Evolutionary conservation across 2,797 vertebrate genomes (phyloP).

Genomic region (Rhinella marina): DNA sequence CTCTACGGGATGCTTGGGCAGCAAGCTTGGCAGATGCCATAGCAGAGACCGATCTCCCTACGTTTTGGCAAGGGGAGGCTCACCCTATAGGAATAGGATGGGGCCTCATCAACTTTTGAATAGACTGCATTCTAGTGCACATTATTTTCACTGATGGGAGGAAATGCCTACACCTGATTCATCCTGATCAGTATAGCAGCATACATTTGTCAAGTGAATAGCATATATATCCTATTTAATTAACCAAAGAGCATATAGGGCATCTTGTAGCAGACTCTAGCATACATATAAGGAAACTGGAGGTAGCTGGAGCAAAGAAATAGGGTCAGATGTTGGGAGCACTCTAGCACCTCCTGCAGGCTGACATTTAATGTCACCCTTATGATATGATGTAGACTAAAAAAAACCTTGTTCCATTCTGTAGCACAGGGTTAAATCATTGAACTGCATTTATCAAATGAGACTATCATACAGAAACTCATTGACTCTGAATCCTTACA

Average conservation of each 20-base stretch:
- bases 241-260: not conserved
- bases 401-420: not conserved
- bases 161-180: not conserved
- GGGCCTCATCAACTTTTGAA: not conserved
- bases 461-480: conserved; percentile 6
- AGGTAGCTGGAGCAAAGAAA: not conserved
- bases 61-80: no score
- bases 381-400: not conserved
- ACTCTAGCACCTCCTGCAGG: not conserved
- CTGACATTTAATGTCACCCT: not conserved
- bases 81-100: not conserved
- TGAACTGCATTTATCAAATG: conserved; percentile 11
- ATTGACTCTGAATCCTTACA: conserved; percentile 22
- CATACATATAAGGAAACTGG: not conserved
- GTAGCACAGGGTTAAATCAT: conserved; percentile 25
- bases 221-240: not conserved
- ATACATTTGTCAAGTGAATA: not conserved
- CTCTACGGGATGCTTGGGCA: no score
- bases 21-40: no score
- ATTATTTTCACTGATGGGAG: not conserved
- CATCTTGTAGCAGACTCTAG: not conserved
- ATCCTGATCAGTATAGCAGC: not conserved
- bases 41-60: no score
- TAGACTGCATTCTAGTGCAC: not conserved
- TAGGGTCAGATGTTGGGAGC: not conserved